Percentiles rank a stretch among this genome's conserved stretches.
phyloP scores from a whole-genome alignment of 2,797 vertebrate species.

The Sebastes kiyomatsui region DNA sequence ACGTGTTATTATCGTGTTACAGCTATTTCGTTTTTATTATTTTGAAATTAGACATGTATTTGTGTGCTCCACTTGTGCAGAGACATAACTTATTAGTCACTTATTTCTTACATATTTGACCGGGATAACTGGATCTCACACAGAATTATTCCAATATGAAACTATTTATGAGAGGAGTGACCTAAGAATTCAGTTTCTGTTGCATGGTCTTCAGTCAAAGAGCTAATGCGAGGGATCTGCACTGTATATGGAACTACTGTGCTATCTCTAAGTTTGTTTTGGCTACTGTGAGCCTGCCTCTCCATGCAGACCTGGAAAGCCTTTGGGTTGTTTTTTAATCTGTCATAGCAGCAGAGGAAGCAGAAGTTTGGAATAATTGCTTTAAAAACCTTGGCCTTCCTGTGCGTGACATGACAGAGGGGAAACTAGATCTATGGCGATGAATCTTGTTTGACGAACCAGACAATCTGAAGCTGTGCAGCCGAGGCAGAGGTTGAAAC shows the following conservation, averaged over 20 bases:
- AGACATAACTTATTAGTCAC: background rate
- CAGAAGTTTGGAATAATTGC: constrained; percentile 33
- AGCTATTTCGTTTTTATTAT: background rate
- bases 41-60: background rate
- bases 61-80: background rate
- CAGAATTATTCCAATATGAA: constrained; percentile 13
- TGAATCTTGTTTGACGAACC: constrained; percentile 21
- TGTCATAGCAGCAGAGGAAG: constrained; percentile 19
- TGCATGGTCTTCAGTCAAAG: constrained; percentile 6
- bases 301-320: constrained; percentile 38
- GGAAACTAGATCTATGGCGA: constrained; percentile 7
- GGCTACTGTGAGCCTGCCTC: constrained; percentile 27
- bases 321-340: constrained; percentile 15
- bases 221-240: constrained; percentile 3
- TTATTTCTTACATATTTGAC: background rate
- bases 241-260: background rate
- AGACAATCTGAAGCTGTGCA: background rate
- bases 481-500: background rate
- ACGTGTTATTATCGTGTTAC: too few relatives aligned
- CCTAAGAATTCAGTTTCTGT: background rate
- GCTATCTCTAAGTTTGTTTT: constrained; percentile 43
- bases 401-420: background rate
- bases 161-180: constrained; percentile 22
- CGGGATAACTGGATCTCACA: background rate
- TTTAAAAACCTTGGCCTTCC: constrained; percentile 33